Evolutionary conservation across 1,140 invertebrate genomes (phyloP).

Genomic region (Capitella teleta): DNA sequence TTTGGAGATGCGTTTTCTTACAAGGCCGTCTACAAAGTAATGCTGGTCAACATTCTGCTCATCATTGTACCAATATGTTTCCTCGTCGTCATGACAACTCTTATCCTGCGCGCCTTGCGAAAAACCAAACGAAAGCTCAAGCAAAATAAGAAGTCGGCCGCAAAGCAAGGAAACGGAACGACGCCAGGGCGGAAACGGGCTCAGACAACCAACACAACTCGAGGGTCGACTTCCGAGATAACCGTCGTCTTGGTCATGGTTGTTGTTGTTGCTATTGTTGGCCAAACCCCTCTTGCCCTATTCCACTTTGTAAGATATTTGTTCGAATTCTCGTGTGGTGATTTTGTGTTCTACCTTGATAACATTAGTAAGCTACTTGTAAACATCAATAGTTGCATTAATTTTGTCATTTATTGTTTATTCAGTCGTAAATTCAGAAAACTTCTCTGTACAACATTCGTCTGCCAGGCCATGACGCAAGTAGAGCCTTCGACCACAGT

Average conservation of each 20-base stretch:
- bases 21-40: slow-evolving; percentile 9
- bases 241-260: slow-evolving; percentile 11
- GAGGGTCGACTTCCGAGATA: background rate
- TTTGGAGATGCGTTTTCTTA: slow-evolving; percentile 1
- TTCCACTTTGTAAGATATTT: slow-evolving; percentile 13
- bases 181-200: background rate
- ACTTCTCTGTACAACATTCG: slow-evolving; percentile 2
- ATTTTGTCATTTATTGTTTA: slow-evolving; percentile 13
- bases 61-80: slow-evolving; percentile 7
- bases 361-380: slow-evolving; percentile 13
- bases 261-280: slow-evolving; percentile 9
- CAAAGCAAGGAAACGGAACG: too few species aligned
- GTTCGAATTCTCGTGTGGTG: slow-evolving; percentile 4
- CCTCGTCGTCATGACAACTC: slow-evolving; percentile 5
- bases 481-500: too few species aligned
- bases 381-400: slow-evolving; percentile 13
- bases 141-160: too few species aligned
- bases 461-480: too few species aligned
- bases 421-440: slow-evolving; percentile 9
- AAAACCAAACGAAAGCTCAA: background rate
- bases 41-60: slow-evolving; percentile 10
- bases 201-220: background rate
- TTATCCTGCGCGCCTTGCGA: slow-evolving; percentile 1
- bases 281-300: slow-evolving; percentile 11
- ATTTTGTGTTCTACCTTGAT: slow-evolving; percentile 12